Conservation (phyloP, 2,888 invertebrate species). For the Ganaspis brasiliensis region DNA sequence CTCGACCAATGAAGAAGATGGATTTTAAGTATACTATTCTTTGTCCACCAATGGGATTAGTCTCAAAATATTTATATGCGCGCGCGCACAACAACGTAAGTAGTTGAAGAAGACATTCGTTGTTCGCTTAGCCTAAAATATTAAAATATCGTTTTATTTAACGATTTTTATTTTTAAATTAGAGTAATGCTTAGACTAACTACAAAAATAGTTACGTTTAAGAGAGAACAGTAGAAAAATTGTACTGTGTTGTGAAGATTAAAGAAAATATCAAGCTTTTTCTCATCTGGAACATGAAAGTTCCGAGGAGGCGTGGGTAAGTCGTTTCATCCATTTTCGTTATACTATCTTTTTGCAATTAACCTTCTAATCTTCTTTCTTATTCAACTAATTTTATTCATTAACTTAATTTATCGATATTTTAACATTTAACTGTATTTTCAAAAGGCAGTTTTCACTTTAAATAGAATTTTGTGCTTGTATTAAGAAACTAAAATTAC, state of each 20-base stretch:
- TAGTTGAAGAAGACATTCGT: no score
- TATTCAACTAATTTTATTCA: background rate
- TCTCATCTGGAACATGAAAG: slow-evolving; percentile 12
- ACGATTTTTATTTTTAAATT: background rate
- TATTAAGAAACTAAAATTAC: no score
- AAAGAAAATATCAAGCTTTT: background rate
- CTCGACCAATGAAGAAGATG: no score
- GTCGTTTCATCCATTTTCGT: background rate
- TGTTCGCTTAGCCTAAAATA: no score
- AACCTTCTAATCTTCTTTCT: background rate
- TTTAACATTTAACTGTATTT: background rate
- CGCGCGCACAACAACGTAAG: no score
- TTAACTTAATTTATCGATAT: background rate
- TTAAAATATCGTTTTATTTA: background rate
- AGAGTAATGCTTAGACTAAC: background rate
- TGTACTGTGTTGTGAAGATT: no score
- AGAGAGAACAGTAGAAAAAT: background rate
- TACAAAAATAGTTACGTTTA: background rate
- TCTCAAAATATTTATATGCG: no score
- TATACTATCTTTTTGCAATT: background rate
- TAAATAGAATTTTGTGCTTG: no score
- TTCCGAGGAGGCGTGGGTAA: slow-evolving; percentile 29
- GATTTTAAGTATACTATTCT: no score
- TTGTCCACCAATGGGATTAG: no score
- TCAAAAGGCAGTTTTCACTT: no score